Base-by-base conservation (phyloP, 2,797 vertebrate genomes). In the Nannoperca australis region DNA sequence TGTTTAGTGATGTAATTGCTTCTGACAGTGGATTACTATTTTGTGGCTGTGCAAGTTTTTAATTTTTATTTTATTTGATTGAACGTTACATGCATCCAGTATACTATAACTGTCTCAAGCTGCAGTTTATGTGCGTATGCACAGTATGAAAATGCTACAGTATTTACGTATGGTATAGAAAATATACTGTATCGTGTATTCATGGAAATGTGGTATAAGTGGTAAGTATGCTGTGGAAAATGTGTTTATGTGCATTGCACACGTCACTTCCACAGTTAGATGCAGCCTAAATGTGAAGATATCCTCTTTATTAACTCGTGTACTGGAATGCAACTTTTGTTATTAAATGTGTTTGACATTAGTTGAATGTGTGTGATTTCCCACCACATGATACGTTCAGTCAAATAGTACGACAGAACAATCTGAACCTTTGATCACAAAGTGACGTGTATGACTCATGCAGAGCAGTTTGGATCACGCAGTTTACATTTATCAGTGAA, bases 401-500 rank as follows among this genome's bases (percentile, higher is more conserved):
- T 20, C 1, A 0, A 65, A 63, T 70, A 74, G 68, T 64, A 72
- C 3, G 2, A 42, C 51, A 36, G 7, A 77, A 51, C 40, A 61
- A 54, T 59, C 7, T 40, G 11, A 53, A 36, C 1, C 14, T 69
- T 59, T 63, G 34, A 73, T 70, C 49, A 58, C 20, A 42, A n/a
- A 20, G 51, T 0, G 22, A 22, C 1, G 34, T 40, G 12, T 73
- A 2, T 64, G 62, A 81, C 51, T 76, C 54, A 44, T 49, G 15
- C 55, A 44, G 70, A 51, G 70, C 11, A 20, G 49, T 49, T 70
- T 83, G 66, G 54, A 80, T 68, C 83, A 61, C 63, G 8, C 11
- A 7, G 20, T 72, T 74, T 8, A 11, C 22, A 42, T 36, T 73
- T 85, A 86, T 88, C 88, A 44, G 73, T 1, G 1, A 53, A 3